Evolutionary conservation across 1,140 invertebrate genomes (phyloP).

Genomic region (Drosophila azteca): DNA sequence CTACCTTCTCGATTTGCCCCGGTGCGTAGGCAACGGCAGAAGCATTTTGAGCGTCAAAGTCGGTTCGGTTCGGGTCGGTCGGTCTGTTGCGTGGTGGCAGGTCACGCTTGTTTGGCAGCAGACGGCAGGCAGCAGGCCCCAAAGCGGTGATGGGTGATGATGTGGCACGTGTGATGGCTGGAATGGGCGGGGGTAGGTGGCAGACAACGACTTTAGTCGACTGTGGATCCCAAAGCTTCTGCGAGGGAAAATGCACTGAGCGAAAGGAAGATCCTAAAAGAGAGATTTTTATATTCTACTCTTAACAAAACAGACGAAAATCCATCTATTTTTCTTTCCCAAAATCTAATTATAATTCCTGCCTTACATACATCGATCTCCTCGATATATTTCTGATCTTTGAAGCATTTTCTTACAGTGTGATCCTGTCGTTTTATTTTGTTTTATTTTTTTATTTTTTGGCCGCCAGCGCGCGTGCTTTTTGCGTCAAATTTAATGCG

Average conservation of each 20-base stretch:
- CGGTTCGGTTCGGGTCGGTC: not conserved
- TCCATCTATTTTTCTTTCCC: too few relatives aligned
- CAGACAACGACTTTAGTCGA: constrained; percentile 59
- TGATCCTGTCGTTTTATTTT: not conserved
- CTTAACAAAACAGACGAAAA: too few relatives aligned
- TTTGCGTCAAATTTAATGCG: constrained; percentile 68
- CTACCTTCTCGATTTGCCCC: not conserved
- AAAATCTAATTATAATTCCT: too few relatives aligned
- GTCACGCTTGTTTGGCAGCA: constrained; percentile 66
- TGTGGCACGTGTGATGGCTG: constrained; percentile 16
- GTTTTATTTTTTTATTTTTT: constrained; percentile 24
- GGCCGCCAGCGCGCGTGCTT: constrained; percentile 55
- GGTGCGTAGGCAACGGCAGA: constrained; percentile 35
- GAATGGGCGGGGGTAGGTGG: constrained; percentile 27
- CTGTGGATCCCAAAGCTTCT: constrained; percentile 55
- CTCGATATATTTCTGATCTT: too few relatives aligned
- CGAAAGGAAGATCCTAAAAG: too few relatives aligned
- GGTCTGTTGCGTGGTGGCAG: constrained; percentile 61
- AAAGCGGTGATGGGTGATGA: constrained; percentile 21
- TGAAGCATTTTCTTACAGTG: not conserved
- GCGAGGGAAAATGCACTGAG: not conserved
- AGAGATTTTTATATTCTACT: too few relatives aligned
- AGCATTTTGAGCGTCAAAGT: constrained; percentile 61
- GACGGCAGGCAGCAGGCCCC: not conserved
- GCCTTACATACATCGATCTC: too few relatives aligned